Conservation (phyloP, 2,888 invertebrate species). For the Glomeris marginata region DNA sequence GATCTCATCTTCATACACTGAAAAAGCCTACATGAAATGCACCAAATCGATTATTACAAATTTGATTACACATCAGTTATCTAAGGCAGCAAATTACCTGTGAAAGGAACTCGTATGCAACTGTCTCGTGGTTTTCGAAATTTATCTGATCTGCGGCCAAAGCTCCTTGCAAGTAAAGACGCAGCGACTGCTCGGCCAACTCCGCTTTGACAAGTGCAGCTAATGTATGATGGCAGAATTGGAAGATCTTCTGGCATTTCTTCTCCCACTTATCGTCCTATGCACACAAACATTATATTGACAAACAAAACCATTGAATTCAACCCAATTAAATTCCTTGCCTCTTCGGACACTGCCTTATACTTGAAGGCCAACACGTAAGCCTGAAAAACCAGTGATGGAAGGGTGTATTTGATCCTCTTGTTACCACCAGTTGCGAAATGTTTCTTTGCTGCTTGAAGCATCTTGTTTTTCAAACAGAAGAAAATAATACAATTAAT, state of each 20-base stretch:
- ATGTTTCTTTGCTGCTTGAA: slow-evolving; percentile 74
- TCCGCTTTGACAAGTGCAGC: slow-evolving; percentile 89
- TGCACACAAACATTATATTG: slow-evolving; percentile 1
- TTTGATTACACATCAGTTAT: neutral
- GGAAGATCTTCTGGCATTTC: slow-evolving; percentile 95
- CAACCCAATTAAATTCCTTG: slow-evolving; percentile 26
- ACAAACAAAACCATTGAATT: too few species aligned
- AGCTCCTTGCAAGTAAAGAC: slow-evolving; percentile 91
- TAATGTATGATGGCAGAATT: slow-evolving; percentile 93
- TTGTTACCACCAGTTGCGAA: slow-evolving; percentile 79
- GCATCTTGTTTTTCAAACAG: too few species aligned
- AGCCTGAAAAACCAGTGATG: slow-evolving; percentile 87
- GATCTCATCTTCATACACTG: slow-evolving; percentile 95
- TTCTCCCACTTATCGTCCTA: slow-evolving; percentile 96
- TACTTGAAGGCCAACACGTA: slow-evolving; percentile 77
- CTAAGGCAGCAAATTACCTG: slow-evolving; percentile 36
- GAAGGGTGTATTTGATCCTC: slow-evolving; percentile 77
- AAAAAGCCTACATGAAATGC: slow-evolving; percentile 62
- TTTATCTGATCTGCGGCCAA: slow-evolving; percentile 79
- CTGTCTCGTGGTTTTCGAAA: slow-evolving; percentile 89
- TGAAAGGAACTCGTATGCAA: slow-evolving; percentile 96
- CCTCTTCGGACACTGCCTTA: slow-evolving; percentile 55
- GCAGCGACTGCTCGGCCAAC: slow-evolving; percentile 76
- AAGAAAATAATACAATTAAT: too few species aligned
- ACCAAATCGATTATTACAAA: neutral